Evolutionary conservation across 2,888 invertebrate genomes (phyloP).

Genomic region (Pollenia angustigena): DNA sequence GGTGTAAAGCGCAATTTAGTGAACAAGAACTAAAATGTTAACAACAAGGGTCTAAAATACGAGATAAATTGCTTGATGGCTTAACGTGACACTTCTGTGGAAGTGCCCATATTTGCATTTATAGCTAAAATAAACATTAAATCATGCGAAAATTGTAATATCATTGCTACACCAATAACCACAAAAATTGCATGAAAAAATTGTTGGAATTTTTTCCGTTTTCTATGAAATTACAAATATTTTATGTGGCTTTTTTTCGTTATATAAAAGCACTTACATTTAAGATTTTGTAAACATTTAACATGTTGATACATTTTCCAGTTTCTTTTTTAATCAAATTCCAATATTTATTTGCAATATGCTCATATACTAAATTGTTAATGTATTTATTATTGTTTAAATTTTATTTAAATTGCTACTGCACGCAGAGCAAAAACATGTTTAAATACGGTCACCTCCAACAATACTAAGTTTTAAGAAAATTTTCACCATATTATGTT

Average conservation of each 20-base stretch:
- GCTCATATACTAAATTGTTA: neutral
- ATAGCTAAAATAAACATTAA: conserved; percentile 41
- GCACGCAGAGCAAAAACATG: no score
- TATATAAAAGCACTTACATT: neutral
- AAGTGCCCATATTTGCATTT: neutral
- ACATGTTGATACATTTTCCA: neutral
- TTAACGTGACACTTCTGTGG: no score
- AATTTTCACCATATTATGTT: no score
- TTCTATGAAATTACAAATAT: neutral
- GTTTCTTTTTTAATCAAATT: neutral
- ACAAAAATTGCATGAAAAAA: neutral
- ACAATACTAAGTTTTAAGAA: no score
- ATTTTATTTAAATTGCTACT: no score
- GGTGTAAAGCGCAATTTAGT: no score
- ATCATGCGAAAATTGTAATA: conserved; percentile 41
- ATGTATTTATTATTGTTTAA: no score
- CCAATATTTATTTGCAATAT: neutral
- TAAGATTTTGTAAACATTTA: neutral
- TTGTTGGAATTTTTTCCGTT: conserved; percentile 4
- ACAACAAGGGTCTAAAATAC: no score
- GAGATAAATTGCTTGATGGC: no score
- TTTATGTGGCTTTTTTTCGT: conserved; percentile 1
- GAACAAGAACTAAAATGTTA: no score
- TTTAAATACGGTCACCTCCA: no score
- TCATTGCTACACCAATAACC: neutral